Base-by-base conservation (phyloP, 1,140 invertebrate genomes). In the Drosophila leontia region DNA sequence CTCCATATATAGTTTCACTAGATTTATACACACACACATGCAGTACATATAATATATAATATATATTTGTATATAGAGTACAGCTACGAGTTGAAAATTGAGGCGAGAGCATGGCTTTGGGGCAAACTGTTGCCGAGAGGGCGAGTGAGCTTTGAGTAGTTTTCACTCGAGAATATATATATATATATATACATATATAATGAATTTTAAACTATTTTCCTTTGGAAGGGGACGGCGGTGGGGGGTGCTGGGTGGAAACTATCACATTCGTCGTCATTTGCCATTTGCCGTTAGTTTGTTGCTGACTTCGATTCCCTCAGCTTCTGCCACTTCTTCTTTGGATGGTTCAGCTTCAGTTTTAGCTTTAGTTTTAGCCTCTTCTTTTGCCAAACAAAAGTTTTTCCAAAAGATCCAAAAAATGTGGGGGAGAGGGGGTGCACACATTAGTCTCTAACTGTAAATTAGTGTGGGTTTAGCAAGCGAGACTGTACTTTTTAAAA, bases 161-260 rank as follows among this genome's bases (percentile, higher is more conserved):
- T 76, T 34, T 55, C 50, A 63, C 72, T 75, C 53, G 41, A 39
- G 35, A 55, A 15, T 45, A 71, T 48, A 26, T 13, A 55, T 41
- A 75, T 57, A 45, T 75, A 74, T 80, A 87, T 51, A 47, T 74
- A 56, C 42, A 78, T 59, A 55, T 77, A 75, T 84, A 87, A 87
- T 88, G 84, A 78, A 87, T 87, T 87, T 88, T 78, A 87, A 87
- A 88, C 84, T 88, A 87, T 87, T 87, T 75, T 71, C 65, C 65
- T 0, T 12, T 8, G 7, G 15, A 12, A 11, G 39, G 67, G 32
- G 32, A 13, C 17, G 3, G 5, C 34, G 39, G 45, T 7, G 47
- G 15, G 19, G 11, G 41, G 6, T 15, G 23, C 23, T 23, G 17
- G 13, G 75, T 44, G 76, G 78, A 79, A 87, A 83, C 83, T 87